A percentile compares a stretch with the other conserved stretches of the same genome.
These are phyloP conservation scores for Xerus rutilus DNA, from an alignment of 2,797 vertebrate species.

Conservation along the genomic window DNA sequence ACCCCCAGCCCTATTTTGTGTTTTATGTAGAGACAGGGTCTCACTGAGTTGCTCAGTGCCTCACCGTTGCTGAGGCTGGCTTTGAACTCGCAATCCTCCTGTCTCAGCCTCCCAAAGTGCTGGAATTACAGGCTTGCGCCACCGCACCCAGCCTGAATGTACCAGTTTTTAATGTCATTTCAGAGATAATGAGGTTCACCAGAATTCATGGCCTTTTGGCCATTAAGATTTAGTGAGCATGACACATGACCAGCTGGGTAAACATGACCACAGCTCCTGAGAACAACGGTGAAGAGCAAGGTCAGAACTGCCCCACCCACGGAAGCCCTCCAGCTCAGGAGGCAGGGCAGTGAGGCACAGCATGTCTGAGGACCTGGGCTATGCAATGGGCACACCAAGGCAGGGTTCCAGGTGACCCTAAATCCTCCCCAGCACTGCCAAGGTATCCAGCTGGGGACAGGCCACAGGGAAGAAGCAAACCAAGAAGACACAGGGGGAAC, in stretches of 20 bases:
- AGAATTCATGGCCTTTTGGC: neutral
- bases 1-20: too few relatives aligned
- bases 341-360: neutral
- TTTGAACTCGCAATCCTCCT: too few relatives aligned
- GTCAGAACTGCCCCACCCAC: neutral
- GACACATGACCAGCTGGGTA: accelerated
- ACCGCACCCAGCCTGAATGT: too few relatives aligned
- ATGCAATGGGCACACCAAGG: neutral
- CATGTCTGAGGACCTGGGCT: neutral
- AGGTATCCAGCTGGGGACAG: too few relatives aligned
- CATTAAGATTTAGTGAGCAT: neutral
- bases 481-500: neutral
- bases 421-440: neutral
- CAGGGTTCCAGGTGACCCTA: neutral
- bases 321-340: neutral
- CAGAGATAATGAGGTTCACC: neutral
- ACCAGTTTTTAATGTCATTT: neutral
- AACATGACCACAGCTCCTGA: neutral
- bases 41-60: too few relatives aligned
- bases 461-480: neutral
- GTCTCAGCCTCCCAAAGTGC: too few relatives aligned
- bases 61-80: too few relatives aligned
- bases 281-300: accelerated
- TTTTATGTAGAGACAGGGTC: too few relatives aligned
- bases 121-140: too few relatives aligned